Evolutionary conservation across 92 coral and sea anemone species (phyloP), one percentile per base, ranked within the genome.

Genomic region (Zoanthus sociatus): DNA sequence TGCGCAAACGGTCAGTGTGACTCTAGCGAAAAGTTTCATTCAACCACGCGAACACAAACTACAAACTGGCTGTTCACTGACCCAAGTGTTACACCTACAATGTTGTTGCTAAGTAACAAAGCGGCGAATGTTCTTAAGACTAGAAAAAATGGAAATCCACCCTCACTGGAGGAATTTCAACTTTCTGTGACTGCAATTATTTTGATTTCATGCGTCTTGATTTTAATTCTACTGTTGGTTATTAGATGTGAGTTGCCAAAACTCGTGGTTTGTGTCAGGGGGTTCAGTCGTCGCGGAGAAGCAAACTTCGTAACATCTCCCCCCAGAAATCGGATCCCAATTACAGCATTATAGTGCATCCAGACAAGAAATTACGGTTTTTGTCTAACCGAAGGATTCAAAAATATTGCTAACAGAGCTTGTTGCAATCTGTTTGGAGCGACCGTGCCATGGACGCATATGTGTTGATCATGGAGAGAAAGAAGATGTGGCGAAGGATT

Each of bases 281-380:
- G 93, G 9, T 91, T 91, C 37, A 94, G 98, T 33, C 94, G 94
- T 87, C 88, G 94, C 56, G 95, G 98, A 7, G 95, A 94, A 7
- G 85, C 85, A 15, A 67, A 64, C 12, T 81, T 81, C 15, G 66
- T 75, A 6, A 44, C 60, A 11, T 54, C 48, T 45, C 74, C 85
- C 0, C 85, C 85, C 10, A 31, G 73, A 31, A 69, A 69, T 21
- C 85, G 85, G 15, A 63, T 37, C 33, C 84, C 48, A 8, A 30
- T 81, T 13, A 81, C 85, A 50, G 42, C 42, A 37, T 37, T 37
- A 37, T 37, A 37, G 42, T 37, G 42, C 42, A 37, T 37, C 4
- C 42, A 37, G 42, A 37, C 42, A 37, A 37, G 42, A 2, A 37
- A 37, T 37, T 37, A 37, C 42, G 42, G 42, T 37, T 37, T 37